Conservation (phyloP, 23 tunicate genomes). For the Ascidia mentula region DNA sequence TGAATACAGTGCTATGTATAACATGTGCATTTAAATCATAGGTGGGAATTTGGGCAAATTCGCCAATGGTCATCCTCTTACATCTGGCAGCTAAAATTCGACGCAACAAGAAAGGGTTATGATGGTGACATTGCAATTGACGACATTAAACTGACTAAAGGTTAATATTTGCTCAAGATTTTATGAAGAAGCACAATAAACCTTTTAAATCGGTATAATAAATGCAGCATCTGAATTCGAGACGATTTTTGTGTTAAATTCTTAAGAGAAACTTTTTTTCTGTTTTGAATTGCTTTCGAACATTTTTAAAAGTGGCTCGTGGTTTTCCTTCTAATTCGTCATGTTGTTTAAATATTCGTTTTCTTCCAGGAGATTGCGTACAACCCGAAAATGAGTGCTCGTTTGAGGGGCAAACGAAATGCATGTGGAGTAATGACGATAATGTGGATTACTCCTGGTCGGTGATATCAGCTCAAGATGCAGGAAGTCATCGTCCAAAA, state of each 20-base stretch:
- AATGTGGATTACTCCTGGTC: constrained; percentile 66
- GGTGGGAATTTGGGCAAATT: constrained; percentile 69
- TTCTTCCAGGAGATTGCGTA: constrained; percentile 60
- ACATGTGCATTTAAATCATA: not conserved
- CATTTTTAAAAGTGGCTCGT: no score
- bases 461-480: constrained; percentile 26
- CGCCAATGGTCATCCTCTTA: constrained; percentile 78
- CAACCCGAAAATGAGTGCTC: constrained; percentile 61
- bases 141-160: constrained; percentile 49
- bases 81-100: constrained; percentile 71
- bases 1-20: no score
- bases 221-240: no score
- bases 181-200: no score
- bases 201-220: no score
- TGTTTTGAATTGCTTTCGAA: no score
- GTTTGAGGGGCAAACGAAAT: constrained; percentile 61
- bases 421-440: constrained; percentile 62
- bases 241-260: no score
- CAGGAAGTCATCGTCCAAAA: constrained; percentile 66
- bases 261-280: no score
- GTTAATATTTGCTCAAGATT: no score
- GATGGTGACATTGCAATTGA: constrained; percentile 97
- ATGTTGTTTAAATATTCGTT: no score
- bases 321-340: no score
- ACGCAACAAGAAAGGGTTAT: constrained; percentile 75